phyloP scores from a whole-genome alignment of 2,797 vertebrate genomes.

The Rhinoraja longicauda region DNA sequence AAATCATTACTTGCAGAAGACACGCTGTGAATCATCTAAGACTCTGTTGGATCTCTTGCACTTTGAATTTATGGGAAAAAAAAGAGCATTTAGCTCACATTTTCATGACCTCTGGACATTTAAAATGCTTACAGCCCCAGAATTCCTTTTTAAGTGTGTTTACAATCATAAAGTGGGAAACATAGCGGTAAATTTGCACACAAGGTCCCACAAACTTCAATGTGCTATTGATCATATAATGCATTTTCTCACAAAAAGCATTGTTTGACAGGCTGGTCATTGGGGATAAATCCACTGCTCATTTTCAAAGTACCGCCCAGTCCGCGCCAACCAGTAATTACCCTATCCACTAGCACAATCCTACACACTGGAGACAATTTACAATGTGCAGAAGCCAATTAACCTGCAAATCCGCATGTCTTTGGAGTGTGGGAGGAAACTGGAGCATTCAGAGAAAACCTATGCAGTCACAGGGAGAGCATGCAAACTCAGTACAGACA shows the following conservation, averaged over 20 bases:
- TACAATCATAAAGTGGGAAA: not conserved
- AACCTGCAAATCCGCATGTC: too few species aligned
- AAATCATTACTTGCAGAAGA: not conserved
- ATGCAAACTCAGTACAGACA: too few species aligned
- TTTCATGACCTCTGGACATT: not conserved
- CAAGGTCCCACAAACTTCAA: not conserved
- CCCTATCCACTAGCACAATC: too few species aligned
- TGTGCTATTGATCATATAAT: too few species aligned
- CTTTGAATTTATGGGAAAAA: not conserved
- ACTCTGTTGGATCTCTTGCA: not conserved
- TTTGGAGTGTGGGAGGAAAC: too few species aligned
- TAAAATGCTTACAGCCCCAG: not conserved
- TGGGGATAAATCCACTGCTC: not conserved
- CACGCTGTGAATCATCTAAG: not conserved
- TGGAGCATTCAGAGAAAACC: too few species aligned
- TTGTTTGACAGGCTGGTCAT: not conserved
- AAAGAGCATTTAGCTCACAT: not conserved
- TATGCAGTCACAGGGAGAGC: too few species aligned
- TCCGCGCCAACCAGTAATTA: too few species aligned
- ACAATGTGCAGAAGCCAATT: too few species aligned
- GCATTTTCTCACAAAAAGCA: not conserved
- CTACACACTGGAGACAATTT: too few species aligned
- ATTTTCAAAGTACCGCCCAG: not conserved
- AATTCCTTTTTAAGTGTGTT: not conserved
- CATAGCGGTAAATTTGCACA: not conserved